Percentiles rank a stretch among this genome's conserved stretches.
phyloP scores from a whole-genome alignment of 2,113 vertebrate genomes.

The Notechis scutatus region DNA sequence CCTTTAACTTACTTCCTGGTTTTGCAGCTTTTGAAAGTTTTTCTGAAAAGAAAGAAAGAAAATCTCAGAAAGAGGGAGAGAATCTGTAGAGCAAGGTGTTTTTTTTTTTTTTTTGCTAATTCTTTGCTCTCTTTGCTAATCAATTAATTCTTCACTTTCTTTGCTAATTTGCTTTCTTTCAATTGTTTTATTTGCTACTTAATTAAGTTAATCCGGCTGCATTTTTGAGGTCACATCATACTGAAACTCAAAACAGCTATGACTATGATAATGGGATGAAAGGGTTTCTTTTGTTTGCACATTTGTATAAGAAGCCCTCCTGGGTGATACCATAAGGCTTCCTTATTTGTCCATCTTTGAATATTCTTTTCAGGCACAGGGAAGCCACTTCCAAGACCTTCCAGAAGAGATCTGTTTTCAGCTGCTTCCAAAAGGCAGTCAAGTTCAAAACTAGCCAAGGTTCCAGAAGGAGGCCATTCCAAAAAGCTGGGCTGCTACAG shows the following conservation, averaged over 20 bases:
- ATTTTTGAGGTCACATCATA: neutral
- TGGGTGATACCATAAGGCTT: neutral
- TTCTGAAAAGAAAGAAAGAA: conserved; percentile 37
- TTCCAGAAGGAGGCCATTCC: neutral
- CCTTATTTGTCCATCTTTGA: neutral
- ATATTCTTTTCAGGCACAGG: neutral
- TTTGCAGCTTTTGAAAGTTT: conserved; percentile 39
- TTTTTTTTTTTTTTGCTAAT: neutral
- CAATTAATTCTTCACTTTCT: neutral
- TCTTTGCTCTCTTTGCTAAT: neutral
- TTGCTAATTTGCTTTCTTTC: neutral
- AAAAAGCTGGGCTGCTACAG: neutral
- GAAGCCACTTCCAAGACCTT: neutral
- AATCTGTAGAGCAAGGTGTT: neutral
- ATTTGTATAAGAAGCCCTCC: conserved; percentile 21
- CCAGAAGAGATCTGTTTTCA: neutral
- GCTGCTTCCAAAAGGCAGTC: neutral
- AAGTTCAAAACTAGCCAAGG: neutral
- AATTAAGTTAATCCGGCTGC: conserved; percentile 2
- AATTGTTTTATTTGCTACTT: neutral
- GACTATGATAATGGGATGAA: neutral
- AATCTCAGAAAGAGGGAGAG: neutral
- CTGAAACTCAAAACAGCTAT: neutral
- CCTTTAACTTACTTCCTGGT: conserved; percentile 37
- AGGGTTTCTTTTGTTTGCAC: conserved; percentile 2